A percentile compares a stretch with the other conserved stretches of the same genome.
These are phyloP conservation scores for Prionailurus bengalensis DNA, from an alignment of 2,113 vertebrate species.

Conservation along the genomic window DNA sequence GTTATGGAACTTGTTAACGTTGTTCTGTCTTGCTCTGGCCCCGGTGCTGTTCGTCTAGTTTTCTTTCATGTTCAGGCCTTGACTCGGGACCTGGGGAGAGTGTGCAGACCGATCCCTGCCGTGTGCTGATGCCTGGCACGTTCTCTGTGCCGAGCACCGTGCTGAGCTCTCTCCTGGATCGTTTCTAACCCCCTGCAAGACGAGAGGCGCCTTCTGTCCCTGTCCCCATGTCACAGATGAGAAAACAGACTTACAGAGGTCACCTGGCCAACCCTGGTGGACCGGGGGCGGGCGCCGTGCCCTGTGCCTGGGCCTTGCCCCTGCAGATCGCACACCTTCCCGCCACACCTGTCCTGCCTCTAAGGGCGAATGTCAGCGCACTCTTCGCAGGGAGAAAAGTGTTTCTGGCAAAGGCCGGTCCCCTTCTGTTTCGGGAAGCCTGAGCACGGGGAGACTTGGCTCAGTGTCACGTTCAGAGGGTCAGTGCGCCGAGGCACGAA, in stretches of 20 bases:
- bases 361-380: not conserved
- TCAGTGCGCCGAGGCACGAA: rapidly evolving
- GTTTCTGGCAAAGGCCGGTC: not conserved
- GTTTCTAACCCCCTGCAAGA: not conserved
- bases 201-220: not conserved
- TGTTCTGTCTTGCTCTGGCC: not conserved
- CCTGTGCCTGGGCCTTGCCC: not conserved
- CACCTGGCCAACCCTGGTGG: not conserved
- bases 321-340: not conserved
- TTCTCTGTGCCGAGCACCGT: not conserved
- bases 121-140: not conserved
- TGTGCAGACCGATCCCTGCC: not conserved
- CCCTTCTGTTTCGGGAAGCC: not conserved
- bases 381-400: not conserved
- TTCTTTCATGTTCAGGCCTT: not conserved
- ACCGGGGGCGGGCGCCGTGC: not conserved
- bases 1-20: too few relatives aligned
- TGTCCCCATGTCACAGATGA: not conserved
- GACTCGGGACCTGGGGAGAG: not conserved
- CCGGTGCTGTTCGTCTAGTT: not conserved
- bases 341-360: not conserved
- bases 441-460: not conserved
- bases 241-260: not conserved
- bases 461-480: not conserved
- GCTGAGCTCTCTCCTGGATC: not conserved